Percentiles rank a stretch among this genome's conserved stretches.
Evolutionary conservation across 2,797 vertebrate species (phyloP).

Genomic region (Muscicapa comitata): DNA sequence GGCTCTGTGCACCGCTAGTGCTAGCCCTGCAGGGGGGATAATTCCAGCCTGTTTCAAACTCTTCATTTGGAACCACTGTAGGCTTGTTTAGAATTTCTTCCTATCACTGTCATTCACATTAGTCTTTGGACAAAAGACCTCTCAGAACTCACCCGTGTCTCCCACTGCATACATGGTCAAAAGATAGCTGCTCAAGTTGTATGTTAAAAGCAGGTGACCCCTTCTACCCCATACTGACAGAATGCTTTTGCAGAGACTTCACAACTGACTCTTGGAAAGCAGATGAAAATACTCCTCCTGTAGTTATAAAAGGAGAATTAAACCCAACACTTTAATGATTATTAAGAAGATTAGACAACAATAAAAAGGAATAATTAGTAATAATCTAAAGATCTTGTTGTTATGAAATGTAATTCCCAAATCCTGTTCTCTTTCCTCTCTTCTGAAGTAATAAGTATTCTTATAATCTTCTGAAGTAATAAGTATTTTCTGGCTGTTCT

Average conservation of each 20-base stretch:
- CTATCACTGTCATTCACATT: neutral
- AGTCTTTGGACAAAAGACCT: neutral
- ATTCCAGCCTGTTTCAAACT: neutral
- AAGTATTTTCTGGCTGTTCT: neutral
- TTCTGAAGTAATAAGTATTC: neutral
- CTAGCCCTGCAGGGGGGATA: neutral
- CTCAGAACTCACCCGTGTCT: neutral
- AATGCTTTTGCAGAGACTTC: neutral
- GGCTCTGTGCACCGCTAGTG: accelerated
- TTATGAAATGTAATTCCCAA: neutral
- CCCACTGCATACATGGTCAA: neutral
- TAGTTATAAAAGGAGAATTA: neutral
- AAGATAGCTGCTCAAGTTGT: neutral
- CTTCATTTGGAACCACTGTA: neutral
- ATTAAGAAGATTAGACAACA: neutral
- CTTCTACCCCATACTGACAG: neutral
- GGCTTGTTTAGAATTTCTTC: neutral
- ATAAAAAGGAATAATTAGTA: neutral
- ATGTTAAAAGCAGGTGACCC: neutral
- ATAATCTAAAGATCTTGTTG: neutral
- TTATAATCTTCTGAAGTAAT: neutral
- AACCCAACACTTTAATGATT: neutral
- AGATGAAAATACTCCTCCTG: neutral
- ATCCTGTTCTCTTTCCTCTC: neutral
- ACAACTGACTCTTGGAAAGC: neutral